Base-by-base conservation (phyloP, 2,888 invertebrate genomes). In the Cantharis flavilabris region DNA sequence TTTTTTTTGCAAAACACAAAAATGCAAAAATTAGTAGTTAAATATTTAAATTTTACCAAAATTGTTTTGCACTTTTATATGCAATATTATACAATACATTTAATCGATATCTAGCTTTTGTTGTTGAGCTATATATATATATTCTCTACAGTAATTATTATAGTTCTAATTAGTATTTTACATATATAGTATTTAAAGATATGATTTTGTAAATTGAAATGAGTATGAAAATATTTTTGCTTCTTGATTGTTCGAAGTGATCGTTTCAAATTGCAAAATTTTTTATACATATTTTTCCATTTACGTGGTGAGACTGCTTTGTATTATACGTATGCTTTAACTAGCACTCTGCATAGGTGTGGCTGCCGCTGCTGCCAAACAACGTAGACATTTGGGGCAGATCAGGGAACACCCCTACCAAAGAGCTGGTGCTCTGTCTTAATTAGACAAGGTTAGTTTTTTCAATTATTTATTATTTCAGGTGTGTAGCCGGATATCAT, bases 321-420 rank as follows among this genome's bases (percentile, higher is more conserved):
- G 79, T 79, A 79, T 76, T 76, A 78, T 79, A 77, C 79, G 76
- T 77, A 74, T 79, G 79, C 78, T 84, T 82, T 84, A 84, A 83
- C 83, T 82, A 81, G 83, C 82, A 83, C 82, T 88, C 82, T 87
- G 86, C 86, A 84, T 86, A 95, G 95, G 96, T 94, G 95, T 94
- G 92, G 94, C 94, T 90, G 93, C 91, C 87, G 92, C 91, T 86
- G 94, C 95, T 91, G 94, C 94, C 88, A 94, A 94, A 90, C 92
- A 93, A 89, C 91, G 94, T 89, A 93, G 96, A 90, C 93, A 93
- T 90, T 93, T 96, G 91, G 93, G 94, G 91, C 94, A 95, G 90
- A 92, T 94, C 90, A 93, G 98, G 93, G 97, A 97, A 91, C 97
- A 98, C 94, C 98, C 98, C 91, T 98, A 98, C 94, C 97, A 97